Percentiles rank a stretch among this genome's conserved stretches.
Conservation (phyloP, 2,113 vertebrate species). For the Austrofundulus limnaeus region DNA sequence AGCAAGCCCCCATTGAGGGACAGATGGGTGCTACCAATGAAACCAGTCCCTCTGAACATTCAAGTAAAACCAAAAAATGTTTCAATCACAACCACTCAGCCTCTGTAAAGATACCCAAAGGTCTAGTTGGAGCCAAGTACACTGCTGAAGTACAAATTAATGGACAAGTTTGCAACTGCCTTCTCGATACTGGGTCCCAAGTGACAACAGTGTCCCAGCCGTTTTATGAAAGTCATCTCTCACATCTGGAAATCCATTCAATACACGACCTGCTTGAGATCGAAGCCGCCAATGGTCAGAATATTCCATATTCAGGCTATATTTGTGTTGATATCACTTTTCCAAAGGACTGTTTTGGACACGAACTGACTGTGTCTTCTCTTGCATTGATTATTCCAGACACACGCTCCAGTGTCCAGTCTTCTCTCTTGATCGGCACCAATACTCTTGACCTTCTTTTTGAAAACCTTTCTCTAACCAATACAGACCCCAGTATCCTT, state of each 20-base stretch:
- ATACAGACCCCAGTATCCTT: not conserved
- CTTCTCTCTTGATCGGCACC: not conserved
- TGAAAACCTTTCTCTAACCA: not conserved
- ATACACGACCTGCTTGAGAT: not conserved
- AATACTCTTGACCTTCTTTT: not conserved
- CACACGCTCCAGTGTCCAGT: not conserved
- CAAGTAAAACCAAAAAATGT: not conserved
- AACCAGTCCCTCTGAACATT: not conserved
- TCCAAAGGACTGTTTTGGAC: not conserved
- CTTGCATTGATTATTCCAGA: not conserved
- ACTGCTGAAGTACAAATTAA: not conserved
- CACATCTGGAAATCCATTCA: not conserved
- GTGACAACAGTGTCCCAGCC: not conserved
- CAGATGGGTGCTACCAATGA: conserved; percentile 1
- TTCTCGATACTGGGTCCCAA: not conserved
- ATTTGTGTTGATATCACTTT: not conserved
- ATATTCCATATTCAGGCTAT: not conserved
- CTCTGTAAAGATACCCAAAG: not conserved
- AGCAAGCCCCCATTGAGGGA: conserved; percentile 11
- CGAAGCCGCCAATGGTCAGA: not conserved
- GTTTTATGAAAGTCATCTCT: not conserved
- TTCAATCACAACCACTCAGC: not conserved
- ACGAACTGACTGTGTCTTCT: not conserved
- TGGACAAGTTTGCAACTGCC: not conserved
- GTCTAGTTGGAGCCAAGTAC: not conserved